A percentile compares a stretch with the other conserved stretches of the same genome.
These are phyloP conservation scores for Geothlypis trichas DNA, from an alignment of 2,113 vertebrate species.

Conservation along the genomic window DNA sequence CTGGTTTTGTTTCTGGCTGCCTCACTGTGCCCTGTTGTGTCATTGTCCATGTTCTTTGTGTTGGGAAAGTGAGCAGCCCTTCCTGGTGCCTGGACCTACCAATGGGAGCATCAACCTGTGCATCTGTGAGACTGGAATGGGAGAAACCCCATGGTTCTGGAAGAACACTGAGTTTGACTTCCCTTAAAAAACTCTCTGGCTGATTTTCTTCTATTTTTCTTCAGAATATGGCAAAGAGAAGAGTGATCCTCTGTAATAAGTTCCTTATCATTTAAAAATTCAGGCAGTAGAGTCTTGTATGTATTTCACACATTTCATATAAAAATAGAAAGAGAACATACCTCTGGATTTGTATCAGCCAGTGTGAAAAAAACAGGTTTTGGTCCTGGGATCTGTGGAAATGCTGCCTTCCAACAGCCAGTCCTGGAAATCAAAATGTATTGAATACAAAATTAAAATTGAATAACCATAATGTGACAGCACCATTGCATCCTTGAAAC, in stretches of 20 bases:
- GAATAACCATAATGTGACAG: accelerated
- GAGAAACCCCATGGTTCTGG: accelerated
- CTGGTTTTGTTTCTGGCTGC: background rate
- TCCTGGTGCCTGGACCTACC: background rate
- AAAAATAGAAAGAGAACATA: background rate
- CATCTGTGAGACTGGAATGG: background rate
- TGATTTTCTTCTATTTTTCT: background rate
- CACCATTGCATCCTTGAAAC: background rate
- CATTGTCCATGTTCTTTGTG: accelerated
- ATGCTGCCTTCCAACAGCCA: conserved; percentile 11
- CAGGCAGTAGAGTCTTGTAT: background rate
- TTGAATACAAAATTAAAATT: background rate
- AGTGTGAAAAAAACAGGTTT: background rate
- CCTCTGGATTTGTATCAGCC: background rate
- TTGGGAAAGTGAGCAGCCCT: background rate
- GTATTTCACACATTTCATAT: background rate
- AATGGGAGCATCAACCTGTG: background rate
- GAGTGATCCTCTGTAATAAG: background rate
- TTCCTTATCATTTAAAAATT: background rate
- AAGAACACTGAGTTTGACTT: background rate
- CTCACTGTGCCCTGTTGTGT: background rate
- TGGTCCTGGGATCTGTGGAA: conserved; percentile 41
- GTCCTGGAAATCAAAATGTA: background rate
- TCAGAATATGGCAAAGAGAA: background rate
- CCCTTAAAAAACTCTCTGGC: background rate